Percentiles rank a stretch among this genome's conserved stretches.
phyloP scores from a whole-genome alignment of 92 coral and sea anemone genomes.

The Galaxea fascicularis region DNA sequence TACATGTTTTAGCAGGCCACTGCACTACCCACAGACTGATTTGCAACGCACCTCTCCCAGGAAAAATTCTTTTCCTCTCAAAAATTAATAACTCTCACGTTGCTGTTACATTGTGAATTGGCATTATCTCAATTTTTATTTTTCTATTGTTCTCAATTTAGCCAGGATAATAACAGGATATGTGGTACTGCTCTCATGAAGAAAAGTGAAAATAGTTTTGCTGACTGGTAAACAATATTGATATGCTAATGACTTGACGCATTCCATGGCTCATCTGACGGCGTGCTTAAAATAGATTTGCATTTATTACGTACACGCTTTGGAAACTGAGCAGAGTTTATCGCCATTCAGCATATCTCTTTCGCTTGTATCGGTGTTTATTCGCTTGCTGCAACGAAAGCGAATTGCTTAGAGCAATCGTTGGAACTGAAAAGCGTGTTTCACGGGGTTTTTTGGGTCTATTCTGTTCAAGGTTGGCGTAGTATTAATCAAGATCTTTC shows the following conservation, averaged over 20 bases:
- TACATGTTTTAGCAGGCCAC: too few relatives aligned
- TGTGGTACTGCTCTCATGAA: neutral
- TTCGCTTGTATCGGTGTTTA: neutral
- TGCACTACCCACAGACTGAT: too few relatives aligned
- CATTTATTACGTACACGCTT: neutral
- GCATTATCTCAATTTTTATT: neutral
- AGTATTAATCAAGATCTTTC: neutral
- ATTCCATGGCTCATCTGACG: slow-evolving; percentile 3
- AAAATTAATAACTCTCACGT: too few relatives aligned
- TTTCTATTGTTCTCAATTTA: neutral
- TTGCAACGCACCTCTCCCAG: too few relatives aligned
- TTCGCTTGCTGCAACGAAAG: neutral
- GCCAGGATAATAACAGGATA: slow-evolving; percentile 7
- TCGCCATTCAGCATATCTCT: slow-evolving; percentile 16
- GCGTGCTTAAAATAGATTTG: slow-evolving; percentile 24
- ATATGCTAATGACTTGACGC: slow-evolving; percentile 42
- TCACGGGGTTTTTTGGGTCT: too few relatives aligned
- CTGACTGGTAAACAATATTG: slow-evolving; percentile 20
- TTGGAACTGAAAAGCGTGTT: neutral
- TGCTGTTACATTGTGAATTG: too few relatives aligned
- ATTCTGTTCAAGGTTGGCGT: neutral
- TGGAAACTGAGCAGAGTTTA: neutral
- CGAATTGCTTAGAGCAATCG: neutral
- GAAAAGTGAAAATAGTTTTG: neutral
- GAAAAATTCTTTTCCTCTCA: neutral